Base-by-base conservation (phyloP, 2,888 invertebrate species). In the Branchellion lobata region DNA sequence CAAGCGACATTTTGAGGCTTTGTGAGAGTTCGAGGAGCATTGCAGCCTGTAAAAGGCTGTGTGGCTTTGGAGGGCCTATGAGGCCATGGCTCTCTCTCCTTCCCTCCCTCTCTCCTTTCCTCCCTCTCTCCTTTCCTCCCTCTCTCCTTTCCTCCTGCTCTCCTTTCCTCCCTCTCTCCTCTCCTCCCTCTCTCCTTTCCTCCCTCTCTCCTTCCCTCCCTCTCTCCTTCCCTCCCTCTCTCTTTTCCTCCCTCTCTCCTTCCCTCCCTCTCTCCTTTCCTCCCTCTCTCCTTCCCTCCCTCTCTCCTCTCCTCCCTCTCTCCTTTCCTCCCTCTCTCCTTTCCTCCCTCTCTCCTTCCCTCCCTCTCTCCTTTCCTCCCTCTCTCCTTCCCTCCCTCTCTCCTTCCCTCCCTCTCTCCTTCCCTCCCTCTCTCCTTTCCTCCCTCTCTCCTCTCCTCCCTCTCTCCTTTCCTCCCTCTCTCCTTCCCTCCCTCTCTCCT, bases 51-150 rank as follows among this genome's bases (percentile, higher is more conserved):
- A 11, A 11, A 18, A 11, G 21, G 18, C 33, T 24, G 8, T 24
- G 11, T 24, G 11, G 27, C 18, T 27, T 68, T 27, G 27, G 11
- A n/a, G 29, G 51, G 27, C 68, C 33, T 33, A 31, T 33, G 61
- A 27, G 27, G 47, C 27, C n/a, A 76, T 61, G 57, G 47, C 40
- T 77, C 79, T 80, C 73, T 68, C 77, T 80, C 68, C 47, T 78
- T 80, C 65, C 47, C 78, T 79, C 68, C 47, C 80, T 80, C 77
- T 71, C 80, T 71, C 77, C 47, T 78, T 79, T 65, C 68, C 80
- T 79, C 76, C 68, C 80, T 79, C 76, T 79, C 80, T 79, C 36
- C 47, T 72, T 79, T 68, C n/a, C n/a, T n/a, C n/a, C n/a, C n/a
- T 53, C 80, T 72, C 78, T 74, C 79, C 61, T 72, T 80, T 68